Conservation (phyloP, 2,888 invertebrate species). For the Drosophila prolongata region DNA sequence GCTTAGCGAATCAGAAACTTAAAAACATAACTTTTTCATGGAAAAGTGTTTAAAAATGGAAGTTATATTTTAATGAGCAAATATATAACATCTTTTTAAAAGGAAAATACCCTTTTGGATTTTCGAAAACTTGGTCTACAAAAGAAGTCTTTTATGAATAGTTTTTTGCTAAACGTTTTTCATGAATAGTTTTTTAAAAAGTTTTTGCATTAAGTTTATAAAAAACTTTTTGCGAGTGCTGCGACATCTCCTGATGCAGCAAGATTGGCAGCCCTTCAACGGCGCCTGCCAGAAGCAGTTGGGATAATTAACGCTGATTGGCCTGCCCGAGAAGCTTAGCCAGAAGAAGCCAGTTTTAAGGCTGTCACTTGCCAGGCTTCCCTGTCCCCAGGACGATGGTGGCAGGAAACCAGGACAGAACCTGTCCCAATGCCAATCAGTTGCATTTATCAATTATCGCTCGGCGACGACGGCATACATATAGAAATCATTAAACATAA, state of each 20-base stretch:
- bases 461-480: slow-evolving; percentile 2
- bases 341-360: slow-evolving; percentile 16
- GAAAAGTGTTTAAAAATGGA: too few relatives aligned
- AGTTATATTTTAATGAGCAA: too few relatives aligned
- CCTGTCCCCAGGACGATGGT: not conserved
- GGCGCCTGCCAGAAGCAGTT: slow-evolving; percentile 38
- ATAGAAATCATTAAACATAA: slow-evolving; percentile 61
- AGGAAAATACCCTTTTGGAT: too few relatives aligned
- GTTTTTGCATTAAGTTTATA: too few relatives aligned
- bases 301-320: slow-evolving; percentile 74
- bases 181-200: too few relatives aligned
- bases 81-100: too few relatives aligned
- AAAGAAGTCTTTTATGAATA: too few relatives aligned
- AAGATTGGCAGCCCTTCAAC: slow-evolving; percentile 46
- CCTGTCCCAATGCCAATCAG: slow-evolving; percentile 48
- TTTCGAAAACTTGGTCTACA: too few relatives aligned
- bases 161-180: too few relatives aligned
- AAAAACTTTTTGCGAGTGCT: not conserved
- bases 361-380: slow-evolving; percentile 9
- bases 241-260: slow-evolving; percentile 10
- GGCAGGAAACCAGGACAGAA: not conserved
- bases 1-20: too few relatives aligned
- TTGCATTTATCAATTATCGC: slow-evolving; percentile 59
- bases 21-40: too few relatives aligned
- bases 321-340: slow-evolving; percentile 40